Evolutionary conservation across 1,140 invertebrate genomes (phyloP).

Genomic region (Tetraneura akinire): DNA sequence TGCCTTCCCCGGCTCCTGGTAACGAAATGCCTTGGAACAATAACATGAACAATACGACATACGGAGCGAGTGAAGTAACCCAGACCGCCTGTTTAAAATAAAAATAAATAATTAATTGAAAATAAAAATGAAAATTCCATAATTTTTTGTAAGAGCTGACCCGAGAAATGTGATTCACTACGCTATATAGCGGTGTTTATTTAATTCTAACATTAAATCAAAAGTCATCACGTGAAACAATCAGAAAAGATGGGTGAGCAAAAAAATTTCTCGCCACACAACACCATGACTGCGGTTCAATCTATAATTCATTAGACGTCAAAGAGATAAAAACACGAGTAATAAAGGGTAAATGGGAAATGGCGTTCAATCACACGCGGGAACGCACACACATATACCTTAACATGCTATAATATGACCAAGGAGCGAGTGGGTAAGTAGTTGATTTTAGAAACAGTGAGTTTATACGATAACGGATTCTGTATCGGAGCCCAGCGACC

Average conservation of each 20-base stretch:
- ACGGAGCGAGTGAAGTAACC: conserved; percentile 93
- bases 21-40: conserved; percentile 85
- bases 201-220: conserved; percentile 10
- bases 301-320: conserved; percentile 51
- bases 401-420: too few species aligned
- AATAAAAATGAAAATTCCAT: too few species aligned
- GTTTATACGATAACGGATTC: conserved; percentile 32
- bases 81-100: conserved; percentile 80
- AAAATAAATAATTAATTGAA: conserved; percentile 18
- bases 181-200: too few species aligned
- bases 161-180: too few species aligned
- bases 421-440: neutral
- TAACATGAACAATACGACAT: conserved; percentile 88
- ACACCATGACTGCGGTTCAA: conserved; percentile 7
- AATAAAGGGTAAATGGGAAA: conserved; percentile 40
- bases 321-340: conserved; percentile 45
- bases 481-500: neutral
- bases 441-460: conserved; percentile 39
- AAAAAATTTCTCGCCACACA: neutral
- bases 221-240: neutral
- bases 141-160: too few species aligned
- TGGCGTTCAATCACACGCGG: conserved; percentile 32
- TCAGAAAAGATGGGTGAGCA: neutral
- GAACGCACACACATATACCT: neutral
- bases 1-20: conserved; percentile 86